Base-by-base conservation (phyloP, 2,888 invertebrate genomes). In the Campoletis raptor region DNA sequence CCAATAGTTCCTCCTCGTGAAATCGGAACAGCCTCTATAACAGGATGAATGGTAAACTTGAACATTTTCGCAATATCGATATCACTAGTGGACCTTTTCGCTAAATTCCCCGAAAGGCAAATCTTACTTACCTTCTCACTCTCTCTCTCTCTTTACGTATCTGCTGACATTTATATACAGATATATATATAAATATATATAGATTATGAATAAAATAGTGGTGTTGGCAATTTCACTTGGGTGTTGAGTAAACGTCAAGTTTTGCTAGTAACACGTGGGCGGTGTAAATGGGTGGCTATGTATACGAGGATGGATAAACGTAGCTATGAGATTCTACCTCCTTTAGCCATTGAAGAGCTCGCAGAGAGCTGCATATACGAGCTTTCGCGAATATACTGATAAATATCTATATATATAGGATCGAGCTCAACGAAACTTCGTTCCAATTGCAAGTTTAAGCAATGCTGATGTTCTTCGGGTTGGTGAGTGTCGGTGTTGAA, bases 401-500 rank as follows among this genome's bases (percentile, higher is more conserved):
- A 70, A 10, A 48, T 61, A n/a, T 54, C 18, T 48, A 42, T 15
- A 45, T 76, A 5, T 73, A 54, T 24, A 21, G 45, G 30, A 52
- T 52, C 64, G 48, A n/a, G 72, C 64, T 66, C 42, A 18, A 24
- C 15, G 52, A 78, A 83, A 73, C 78, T 73, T 78, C 12, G 73
- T 30, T n/a, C 45, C 57, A 82, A 82, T 87, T 82, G 70, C 36
- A 87, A 87, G 84, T 87, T 85, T 54, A 48, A 72, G 70, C 42
- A n/a, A 45, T 45, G 78, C 70, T 84, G 42, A 76, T 54, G 42
- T 80, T 57, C 61, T 61, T 72, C 61, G 48, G 24, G 73, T 54
- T 81, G 45, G 30, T 45, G 57, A 48, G 36, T n/a, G 74, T 54
- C 37, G 70, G 54, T 66, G 64, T 45, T 40, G 12, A 66, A 69